A percentile compares a stretch with the other conserved stretches of the same genome.
phyloP scores from a whole-genome alignment of 2,888 invertebrate species.

The Cheiracanthium punctorium region DNA sequence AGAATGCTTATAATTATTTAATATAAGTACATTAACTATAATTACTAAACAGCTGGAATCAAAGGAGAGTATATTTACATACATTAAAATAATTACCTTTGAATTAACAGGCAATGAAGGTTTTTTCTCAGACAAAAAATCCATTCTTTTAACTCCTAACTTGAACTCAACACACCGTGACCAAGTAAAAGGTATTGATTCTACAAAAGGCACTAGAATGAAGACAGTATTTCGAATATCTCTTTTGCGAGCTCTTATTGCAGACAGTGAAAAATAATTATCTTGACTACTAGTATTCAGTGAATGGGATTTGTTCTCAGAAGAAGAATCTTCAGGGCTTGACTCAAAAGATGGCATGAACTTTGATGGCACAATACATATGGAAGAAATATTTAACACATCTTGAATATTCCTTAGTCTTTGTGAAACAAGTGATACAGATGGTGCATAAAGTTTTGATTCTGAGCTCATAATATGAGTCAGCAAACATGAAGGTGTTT shows the following conservation, averaged over 20 bases:
- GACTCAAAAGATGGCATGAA: not conserved
- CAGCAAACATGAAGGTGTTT: constrained; percentile 27
- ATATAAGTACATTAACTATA: too few relatives aligned
- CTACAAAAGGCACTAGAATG: constrained; percentile 1
- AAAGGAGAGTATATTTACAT: too few relatives aligned
- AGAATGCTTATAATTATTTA: too few relatives aligned
- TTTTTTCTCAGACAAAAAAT: not conserved
- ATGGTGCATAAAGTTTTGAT: not conserved
- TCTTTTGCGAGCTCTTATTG: not conserved
- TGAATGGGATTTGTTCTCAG: not conserved
- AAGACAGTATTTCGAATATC: not conserved
- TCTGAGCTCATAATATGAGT: constrained; percentile 37
- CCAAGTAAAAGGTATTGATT: not conserved
- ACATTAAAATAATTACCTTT: too few relatives aligned
- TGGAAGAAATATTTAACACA: constrained; percentile 28
- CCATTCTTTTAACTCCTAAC: constrained; percentile 19
- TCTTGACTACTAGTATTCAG: not conserved
- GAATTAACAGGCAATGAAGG: too few relatives aligned
- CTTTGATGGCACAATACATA: constrained; percentile 19
- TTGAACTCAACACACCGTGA: constrained; percentile 25
- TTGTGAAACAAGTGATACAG: constrained; percentile 15
- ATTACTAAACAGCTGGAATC: too few relatives aligned
- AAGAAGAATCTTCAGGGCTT: not conserved
- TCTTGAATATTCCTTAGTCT: constrained; percentile 52
- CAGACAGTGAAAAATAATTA: not conserved